phyloP scores from a whole-genome alignment of 37 sponge, comb jelly and placozoan species.

The Cliona cf. orientalis region DNA sequence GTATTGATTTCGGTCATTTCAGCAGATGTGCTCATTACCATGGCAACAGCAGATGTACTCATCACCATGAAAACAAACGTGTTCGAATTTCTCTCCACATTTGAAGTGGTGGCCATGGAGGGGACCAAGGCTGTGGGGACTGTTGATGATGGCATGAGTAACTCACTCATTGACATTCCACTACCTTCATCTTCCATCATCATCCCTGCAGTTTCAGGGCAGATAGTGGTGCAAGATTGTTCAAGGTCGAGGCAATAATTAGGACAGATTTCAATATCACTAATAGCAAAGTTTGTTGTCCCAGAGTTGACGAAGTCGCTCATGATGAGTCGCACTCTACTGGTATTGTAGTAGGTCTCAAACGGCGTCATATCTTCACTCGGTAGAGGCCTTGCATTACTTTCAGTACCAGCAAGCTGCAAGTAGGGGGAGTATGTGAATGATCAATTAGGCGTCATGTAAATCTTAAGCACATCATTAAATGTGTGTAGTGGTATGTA shows the following conservation, averaged over 20 bases:
- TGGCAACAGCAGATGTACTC: not conserved
- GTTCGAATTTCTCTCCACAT: too few species aligned
- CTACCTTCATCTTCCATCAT: not conserved
- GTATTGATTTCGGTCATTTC: not conserved
- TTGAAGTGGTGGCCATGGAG: too few species aligned
- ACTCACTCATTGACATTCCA: not conserved
- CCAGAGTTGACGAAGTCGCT: not conserved
- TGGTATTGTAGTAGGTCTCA: constrained; percentile 16
- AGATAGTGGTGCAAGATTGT: not conserved
- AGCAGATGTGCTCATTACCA: not conserved
- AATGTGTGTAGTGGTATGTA: too few species aligned
- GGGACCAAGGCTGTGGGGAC: not conserved
- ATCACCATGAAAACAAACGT: too few species aligned
- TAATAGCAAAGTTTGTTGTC: constrained; percentile 11
- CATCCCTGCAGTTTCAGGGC: not conserved
- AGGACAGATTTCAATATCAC: constrained; percentile 29
- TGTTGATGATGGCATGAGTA: not conserved
- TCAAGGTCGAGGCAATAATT: constrained; percentile 12
- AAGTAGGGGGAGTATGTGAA: not conserved
- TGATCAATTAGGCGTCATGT: not conserved
- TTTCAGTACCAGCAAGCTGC: constrained; percentile 14
- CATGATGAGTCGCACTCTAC: constrained; percentile 32
- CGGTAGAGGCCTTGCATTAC: not conserved
- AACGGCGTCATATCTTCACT: not conserved
- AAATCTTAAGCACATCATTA: not conserved